Conservation (phyloP, 53 echinoderm and acorn worm species). For the Luidia sarsii region DNA sequence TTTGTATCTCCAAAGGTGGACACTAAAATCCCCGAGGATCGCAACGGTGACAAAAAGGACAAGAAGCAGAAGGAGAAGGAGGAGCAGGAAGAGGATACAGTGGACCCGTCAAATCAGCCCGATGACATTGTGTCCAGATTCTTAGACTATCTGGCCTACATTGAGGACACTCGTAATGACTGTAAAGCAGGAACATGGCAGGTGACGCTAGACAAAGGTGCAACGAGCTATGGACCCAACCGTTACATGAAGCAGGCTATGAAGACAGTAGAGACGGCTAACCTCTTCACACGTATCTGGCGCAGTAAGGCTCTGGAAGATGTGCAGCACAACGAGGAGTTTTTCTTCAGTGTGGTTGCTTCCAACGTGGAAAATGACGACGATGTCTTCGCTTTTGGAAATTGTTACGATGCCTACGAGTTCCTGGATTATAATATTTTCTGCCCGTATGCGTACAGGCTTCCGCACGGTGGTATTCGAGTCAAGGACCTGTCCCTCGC, state of each 20-base stretch:
- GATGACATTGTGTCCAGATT: conserved; percentile 74
- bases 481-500: conserved; percentile 92
- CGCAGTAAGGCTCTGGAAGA: conserved; percentile 62
- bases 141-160: conserved; percentile 68
- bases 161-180: conserved; percentile 69
- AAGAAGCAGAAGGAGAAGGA: not conserved
- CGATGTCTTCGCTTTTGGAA: conserved; percentile 89
- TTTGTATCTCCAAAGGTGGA: no score
- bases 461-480: conserved; percentile 70
- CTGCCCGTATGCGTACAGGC: conserved; percentile 91
- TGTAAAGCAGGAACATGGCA: conserved; percentile 85
- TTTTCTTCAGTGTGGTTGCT: conserved; percentile 88
- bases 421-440: conserved; percentile 77
- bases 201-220: conserved; percentile 59
- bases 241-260: conserved; percentile 84
- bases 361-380: conserved; percentile 92
- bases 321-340: conserved; percentile 76
- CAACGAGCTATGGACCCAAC: conserved; percentile 84
- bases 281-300: conserved; percentile 91
- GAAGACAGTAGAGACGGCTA: conserved; percentile 82
- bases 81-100: not conserved
- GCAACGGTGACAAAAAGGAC: not conserved
- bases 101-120: conserved; percentile 1
- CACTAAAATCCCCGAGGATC: no score
- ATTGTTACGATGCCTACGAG: conserved; percentile 80